Conservation (phyloP, 2,797 vertebrate species). For the Paedocypris micromegethes region DNA sequence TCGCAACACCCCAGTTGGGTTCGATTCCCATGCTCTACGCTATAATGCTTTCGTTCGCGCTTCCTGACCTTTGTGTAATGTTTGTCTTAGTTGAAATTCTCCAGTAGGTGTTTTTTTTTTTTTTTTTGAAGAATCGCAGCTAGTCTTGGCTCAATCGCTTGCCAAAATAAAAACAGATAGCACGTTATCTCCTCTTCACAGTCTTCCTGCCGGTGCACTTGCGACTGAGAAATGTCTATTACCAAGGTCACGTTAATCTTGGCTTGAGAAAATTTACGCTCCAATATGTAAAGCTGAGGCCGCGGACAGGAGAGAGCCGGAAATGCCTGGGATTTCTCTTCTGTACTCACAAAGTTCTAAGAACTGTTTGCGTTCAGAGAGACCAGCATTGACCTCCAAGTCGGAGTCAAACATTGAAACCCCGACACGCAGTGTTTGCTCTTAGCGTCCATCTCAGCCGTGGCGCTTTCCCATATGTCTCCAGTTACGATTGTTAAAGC, state of each 20-base stretch:
- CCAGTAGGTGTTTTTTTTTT: too few species aligned
- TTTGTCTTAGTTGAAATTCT: too few species aligned
- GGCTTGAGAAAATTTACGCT: slow-evolving; percentile 44
- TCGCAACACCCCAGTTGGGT: too few species aligned
- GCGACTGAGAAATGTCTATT: slow-evolving; percentile 7
- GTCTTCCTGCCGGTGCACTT: slow-evolving; percentile 13
- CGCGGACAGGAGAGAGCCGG: slow-evolving; percentile 46
- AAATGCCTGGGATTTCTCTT: slow-evolving; percentile 66
- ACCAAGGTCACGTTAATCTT: slow-evolving; percentile 35
- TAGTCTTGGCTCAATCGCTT: background rate
- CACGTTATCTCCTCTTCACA: slow-evolving; percentile 22
- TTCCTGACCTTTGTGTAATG: too few species aligned
- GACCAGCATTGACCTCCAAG: slow-evolving; percentile 50
- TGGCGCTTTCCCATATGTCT: background rate
- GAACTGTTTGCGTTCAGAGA: slow-evolving; percentile 36
- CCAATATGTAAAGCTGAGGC: slow-evolving; percentile 34
- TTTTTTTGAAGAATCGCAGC: too few species aligned
- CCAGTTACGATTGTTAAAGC: too few species aligned
- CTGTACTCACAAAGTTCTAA: slow-evolving; percentile 54
- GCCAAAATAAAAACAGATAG: slow-evolving; percentile 1
- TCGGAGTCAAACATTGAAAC: slow-evolving; percentile 56
- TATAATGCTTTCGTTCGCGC: too few species aligned
- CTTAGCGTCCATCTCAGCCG: slow-evolving; percentile 16
- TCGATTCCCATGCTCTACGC: too few species aligned
- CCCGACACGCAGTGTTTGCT: slow-evolving; percentile 35